phyloP scores from a whole-genome alignment of 2,888 invertebrate genomes.

The Chalcosyrphus nemorum region DNA sequence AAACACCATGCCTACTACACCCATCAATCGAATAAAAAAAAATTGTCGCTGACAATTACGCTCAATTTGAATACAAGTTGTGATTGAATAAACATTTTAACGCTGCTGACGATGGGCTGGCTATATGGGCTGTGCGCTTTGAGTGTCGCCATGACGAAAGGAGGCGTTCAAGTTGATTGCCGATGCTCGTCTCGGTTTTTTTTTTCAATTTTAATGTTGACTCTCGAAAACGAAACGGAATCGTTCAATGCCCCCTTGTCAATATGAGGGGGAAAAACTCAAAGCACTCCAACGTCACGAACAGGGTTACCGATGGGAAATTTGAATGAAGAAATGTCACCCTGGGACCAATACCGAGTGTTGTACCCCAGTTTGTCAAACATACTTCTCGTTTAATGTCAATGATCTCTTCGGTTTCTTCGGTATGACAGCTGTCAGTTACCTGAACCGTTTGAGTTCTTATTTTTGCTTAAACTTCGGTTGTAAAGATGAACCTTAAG shows the following conservation, averaged over 20 bases:
- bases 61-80: conserved; percentile 52
- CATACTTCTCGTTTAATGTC: too few relatives aligned
- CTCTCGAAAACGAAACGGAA: conserved; percentile 47
- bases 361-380: too few relatives aligned
- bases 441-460: too few relatives aligned
- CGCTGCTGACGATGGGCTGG: background rate
- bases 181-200: conserved; percentile 20
- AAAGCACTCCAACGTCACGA: background rate
- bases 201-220: conserved; percentile 25
- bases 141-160: conserved; percentile 3
- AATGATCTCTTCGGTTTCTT: too few relatives aligned
- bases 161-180: conserved; percentile 34
- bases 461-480: too few relatives aligned
- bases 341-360: too few relatives aligned
- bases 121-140: too few relatives aligned
- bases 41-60: conserved; percentile 33
- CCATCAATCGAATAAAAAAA: background rate
- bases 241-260: conserved; percentile 49
- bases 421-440: too few relatives aligned
- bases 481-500: too few relatives aligned
- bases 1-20: background rate
- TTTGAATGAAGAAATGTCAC: too few relatives aligned
- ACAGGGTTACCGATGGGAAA: too few relatives aligned
- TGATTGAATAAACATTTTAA: conserved; percentile 56
- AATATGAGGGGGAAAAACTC: background rate